Evolutionary conservation across 1,140 invertebrate genomes (phyloP).

Genomic region (Aphidius ervi): DNA sequence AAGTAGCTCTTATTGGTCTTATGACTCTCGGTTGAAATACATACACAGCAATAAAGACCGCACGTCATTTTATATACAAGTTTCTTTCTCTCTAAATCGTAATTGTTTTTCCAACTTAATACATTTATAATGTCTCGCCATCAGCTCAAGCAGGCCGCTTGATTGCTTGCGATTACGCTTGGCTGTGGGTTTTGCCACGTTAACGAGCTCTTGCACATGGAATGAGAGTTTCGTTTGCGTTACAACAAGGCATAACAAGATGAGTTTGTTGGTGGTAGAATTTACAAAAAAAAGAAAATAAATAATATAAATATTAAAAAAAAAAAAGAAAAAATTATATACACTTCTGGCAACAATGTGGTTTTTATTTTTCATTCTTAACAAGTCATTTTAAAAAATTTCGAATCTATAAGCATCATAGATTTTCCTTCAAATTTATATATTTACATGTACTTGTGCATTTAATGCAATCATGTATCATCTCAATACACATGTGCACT

Average conservation of each 20-base stretch:
- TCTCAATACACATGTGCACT: too few relatives aligned
- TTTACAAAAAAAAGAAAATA: neutral
- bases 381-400: too few relatives aligned
- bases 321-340: too few relatives aligned
- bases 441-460: too few relatives aligned
- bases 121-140: slow-evolving; percentile 26
- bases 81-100: slow-evolving; percentile 21
- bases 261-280: neutral
- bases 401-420: too few relatives aligned
- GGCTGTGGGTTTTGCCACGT: slow-evolving; percentile 25
- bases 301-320: too few relatives aligned
- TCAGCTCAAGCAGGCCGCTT: slow-evolving; percentile 21
- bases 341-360: too few relatives aligned
- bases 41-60: neutral
- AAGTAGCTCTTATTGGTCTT: too few relatives aligned
- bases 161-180: slow-evolving; percentile 25
- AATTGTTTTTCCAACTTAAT: slow-evolving; percentile 25
- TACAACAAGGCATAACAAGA: slow-evolving; percentile 18
- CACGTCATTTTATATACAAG: slow-evolving; percentile 12
- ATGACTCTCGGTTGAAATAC: too few relatives aligned
- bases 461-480: too few relatives aligned
- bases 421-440: too few relatives aligned
- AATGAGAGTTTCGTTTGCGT: slow-evolving; percentile 21
- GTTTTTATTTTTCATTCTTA: too few relatives aligned
- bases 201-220: slow-evolving; percentile 20